phyloP scores from a whole-genome alignment of 2,113 vertebrate species.

The Tragulus kanchil region DNA sequence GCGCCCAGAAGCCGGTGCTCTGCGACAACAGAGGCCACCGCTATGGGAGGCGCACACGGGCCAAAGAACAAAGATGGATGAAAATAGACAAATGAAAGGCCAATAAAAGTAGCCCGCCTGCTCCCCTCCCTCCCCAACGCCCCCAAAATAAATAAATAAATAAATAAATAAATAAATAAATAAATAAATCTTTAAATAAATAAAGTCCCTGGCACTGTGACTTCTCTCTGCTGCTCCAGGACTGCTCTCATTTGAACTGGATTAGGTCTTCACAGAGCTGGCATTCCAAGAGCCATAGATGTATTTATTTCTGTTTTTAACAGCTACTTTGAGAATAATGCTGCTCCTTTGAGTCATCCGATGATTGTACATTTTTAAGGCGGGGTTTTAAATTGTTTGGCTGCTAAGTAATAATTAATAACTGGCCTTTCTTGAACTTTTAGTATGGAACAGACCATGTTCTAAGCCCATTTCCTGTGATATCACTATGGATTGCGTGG shows the following conservation, averaged over 20 bases:
- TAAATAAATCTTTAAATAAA: too few relatives aligned
- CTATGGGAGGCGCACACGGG: too few relatives aligned
- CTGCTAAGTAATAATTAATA: neutral
- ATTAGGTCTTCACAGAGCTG: neutral
- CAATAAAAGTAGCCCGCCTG: too few relatives aligned
- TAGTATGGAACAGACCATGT: neutral
- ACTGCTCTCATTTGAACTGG: neutral
- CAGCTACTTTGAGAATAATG: neutral
- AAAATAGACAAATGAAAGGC: too few relatives aligned
- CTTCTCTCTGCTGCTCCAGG: neutral
- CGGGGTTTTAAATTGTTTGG: neutral
- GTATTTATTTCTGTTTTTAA: neutral
- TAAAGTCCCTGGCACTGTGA: neutral
- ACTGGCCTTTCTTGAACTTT: too few relatives aligned
- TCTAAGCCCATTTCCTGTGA: neutral
- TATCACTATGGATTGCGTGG: neutral
- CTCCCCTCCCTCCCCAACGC: too few relatives aligned
- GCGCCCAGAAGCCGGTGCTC: too few relatives aligned
- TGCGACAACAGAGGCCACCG: too few relatives aligned
- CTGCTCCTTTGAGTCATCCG: neutral
- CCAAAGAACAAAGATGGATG: too few relatives aligned
- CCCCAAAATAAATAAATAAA: too few relatives aligned
- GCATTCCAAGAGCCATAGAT: neutral
- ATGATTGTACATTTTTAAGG: neutral
- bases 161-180: too few relatives aligned